Evolutionary conservation across 2,797 vertebrate genomes (phyloP).

Genomic region (Catharus ustulatus): DNA sequence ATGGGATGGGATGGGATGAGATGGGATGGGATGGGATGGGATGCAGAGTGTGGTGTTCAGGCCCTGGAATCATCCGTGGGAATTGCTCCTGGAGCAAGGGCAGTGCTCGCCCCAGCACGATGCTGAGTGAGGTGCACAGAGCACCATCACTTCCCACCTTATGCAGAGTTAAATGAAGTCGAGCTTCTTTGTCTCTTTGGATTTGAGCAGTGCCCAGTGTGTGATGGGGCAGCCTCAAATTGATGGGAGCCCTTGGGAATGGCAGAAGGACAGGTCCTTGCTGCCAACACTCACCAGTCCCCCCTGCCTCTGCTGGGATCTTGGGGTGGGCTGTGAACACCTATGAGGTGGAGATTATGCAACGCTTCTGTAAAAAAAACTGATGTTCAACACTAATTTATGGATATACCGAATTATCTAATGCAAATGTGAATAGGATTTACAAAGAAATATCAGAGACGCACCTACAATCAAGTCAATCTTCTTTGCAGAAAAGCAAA

Average conservation of each 20-base stretch:
- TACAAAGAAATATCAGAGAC: background rate
- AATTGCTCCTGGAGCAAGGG: background rate
- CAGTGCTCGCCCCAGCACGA: fast-evolving
- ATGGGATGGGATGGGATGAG: too few relatives aligned
- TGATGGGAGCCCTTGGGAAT: background rate
- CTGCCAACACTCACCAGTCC: background rate
- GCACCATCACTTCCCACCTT: background rate
- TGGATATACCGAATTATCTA: slow-evolving; percentile 17
- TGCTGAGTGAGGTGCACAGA: background rate
- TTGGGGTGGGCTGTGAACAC: background rate
- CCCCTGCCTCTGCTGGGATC: background rate
- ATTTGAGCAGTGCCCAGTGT: background rate
- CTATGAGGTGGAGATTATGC: background rate
- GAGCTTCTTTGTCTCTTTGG: background rate
- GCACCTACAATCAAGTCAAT: background rate
- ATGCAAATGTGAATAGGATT: background rate
- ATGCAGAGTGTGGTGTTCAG: fast-evolving
- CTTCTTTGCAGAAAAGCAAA: background rate
- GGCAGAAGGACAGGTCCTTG: background rate
- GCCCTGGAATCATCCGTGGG: background rate
- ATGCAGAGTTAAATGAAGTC: fast-evolving
- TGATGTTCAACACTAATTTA: slow-evolving; percentile 23
- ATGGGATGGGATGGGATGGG: too few relatives aligned
- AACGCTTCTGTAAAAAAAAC: background rate
- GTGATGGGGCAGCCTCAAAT: fast-evolving